Conservation (phyloP, 2,797 vertebrate genomes). For the Melanotaenia pygmaea region DNA sequence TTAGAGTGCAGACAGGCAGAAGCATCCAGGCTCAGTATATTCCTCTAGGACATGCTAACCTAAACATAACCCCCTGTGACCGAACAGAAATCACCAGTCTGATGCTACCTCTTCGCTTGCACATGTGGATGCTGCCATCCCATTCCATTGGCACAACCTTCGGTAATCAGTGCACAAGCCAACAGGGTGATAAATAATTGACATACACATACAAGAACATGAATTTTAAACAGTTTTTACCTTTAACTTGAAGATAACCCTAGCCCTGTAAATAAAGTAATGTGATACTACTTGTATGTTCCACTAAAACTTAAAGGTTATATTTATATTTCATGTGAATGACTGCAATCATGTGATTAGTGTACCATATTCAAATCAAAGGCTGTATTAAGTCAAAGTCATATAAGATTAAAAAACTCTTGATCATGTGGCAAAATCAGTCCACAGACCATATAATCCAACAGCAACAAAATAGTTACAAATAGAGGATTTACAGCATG, state of each 20-base stretch:
- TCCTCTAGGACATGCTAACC: slow-evolving; percentile 20
- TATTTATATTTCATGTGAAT: slow-evolving; percentile 61
- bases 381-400: slow-evolving; percentile 39
- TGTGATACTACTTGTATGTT: slow-evolving; percentile 10
- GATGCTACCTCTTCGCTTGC: slow-evolving; percentile 12
- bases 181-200: slow-evolving; percentile 40
- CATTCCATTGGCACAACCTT: slow-evolving; percentile 5
- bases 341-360: slow-evolving; percentile 1
- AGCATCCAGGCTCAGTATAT: neutral
- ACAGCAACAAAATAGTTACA: too few species aligned
- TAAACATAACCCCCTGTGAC: slow-evolving; percentile 22
- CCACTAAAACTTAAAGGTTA: slow-evolving; percentile 31
- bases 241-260: slow-evolving; percentile 50
- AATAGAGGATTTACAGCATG: neutral
- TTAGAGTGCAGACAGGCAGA: slow-evolving; percentile 2
- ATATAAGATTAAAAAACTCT: slow-evolving; percentile 13
- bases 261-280: slow-evolving; percentile 50
- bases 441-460: neutral
- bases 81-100: slow-evolving; percentile 9
- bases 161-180: slow-evolving; percentile 13
- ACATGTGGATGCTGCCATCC: slow-evolving; percentile 4
- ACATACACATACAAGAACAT: slow-evolving; percentile 17
- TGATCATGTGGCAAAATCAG: slow-evolving; percentile 16
- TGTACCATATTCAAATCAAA: slow-evolving; percentile 15
- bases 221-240: slow-evolving; percentile 50